Evolutionary conservation across 2,113 vertebrate genomes (phyloP).

Genomic region (Percopsis transmontana): DNA sequence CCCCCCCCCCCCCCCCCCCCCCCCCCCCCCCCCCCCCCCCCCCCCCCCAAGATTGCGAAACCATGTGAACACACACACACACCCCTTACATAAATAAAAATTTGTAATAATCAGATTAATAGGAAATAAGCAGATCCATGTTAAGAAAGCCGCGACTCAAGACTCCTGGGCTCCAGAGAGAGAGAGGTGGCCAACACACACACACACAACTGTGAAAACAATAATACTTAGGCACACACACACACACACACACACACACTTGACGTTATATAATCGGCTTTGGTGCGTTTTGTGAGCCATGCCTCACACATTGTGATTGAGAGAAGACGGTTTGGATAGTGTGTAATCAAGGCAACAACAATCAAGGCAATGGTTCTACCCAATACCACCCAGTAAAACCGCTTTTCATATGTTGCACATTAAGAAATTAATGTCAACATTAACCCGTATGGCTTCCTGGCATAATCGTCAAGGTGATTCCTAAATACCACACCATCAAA

Average conservation of each 20-base stretch:
- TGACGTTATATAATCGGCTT: conserved; percentile 44
- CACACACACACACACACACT: conserved; percentile 16
- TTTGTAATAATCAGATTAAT: too few relatives aligned
- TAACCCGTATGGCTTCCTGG: too few relatives aligned
- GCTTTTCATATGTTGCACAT: too few relatives aligned
- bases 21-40: too few relatives aligned
- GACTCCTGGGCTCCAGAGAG: conserved; percentile 38
- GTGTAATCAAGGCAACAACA: conserved; percentile 26
- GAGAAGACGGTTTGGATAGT: conserved; percentile 46
- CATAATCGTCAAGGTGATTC: not conserved
- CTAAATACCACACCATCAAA: conserved; percentile 17
- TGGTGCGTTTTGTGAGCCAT: conserved; percentile 37
- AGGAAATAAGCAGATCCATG: too few relatives aligned
- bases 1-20: too few relatives aligned
- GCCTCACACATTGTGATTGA: conserved; percentile 36
- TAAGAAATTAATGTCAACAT: too few relatives aligned
- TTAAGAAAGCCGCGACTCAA: conserved; percentile 67
- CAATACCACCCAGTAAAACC: not conserved
- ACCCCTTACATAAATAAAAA: conserved; percentile 4
- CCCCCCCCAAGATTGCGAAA: too few relatives aligned
- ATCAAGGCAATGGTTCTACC: not conserved
- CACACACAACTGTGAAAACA: not conserved
- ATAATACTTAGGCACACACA: not conserved
- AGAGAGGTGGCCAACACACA: conserved; percentile 15
- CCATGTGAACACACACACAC: not conserved